Conservation (phyloP, 2,888 invertebrate genomes). For the Nemotelus nigrinus region DNA sequence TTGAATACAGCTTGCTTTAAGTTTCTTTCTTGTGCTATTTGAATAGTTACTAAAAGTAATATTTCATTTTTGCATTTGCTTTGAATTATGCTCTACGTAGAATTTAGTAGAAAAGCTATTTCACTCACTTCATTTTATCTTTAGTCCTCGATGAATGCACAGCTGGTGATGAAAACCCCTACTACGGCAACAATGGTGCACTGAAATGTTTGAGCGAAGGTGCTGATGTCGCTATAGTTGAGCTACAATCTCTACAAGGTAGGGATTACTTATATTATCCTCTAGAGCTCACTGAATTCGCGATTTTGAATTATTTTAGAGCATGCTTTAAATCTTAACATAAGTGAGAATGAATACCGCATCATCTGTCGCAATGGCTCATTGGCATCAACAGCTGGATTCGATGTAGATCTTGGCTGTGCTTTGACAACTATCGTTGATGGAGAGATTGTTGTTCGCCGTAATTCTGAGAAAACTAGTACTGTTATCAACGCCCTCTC, state of each 20-base stretch:
- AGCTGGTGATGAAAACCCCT: constrained; percentile 67
- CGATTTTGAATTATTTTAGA: constrained; percentile 55
- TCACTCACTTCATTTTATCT: too few relatives aligned
- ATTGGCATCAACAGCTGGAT: constrained; percentile 66
- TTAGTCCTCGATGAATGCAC: constrained; percentile 61
- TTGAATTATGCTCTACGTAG: too few relatives aligned
- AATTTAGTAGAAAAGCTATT: too few relatives aligned
- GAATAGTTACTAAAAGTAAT: too few relatives aligned
- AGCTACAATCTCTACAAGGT: constrained; percentile 67
- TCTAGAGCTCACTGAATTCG: neutral
- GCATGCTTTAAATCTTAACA: constrained; percentile 58
- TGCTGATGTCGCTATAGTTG: constrained; percentile 72
- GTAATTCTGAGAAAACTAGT: constrained; percentile 57
- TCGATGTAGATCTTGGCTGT: constrained; percentile 68
- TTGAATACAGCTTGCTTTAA: too few relatives aligned
- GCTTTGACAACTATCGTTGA: constrained; percentile 70
- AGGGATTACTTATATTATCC: constrained; percentile 28
- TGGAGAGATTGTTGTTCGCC: constrained; percentile 70
- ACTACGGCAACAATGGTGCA: constrained; percentile 71
- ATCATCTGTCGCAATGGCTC: constrained; percentile 72
- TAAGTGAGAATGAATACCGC: constrained; percentile 64
- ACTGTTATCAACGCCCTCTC: constrained; percentile 54
- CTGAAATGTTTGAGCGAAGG: constrained; percentile 68
- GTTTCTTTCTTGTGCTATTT: too few relatives aligned
- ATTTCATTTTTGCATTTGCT: too few relatives aligned